phyloP scores from a whole-genome alignment of 2,888 invertebrate species.

The Hetaerina titia region DNA sequence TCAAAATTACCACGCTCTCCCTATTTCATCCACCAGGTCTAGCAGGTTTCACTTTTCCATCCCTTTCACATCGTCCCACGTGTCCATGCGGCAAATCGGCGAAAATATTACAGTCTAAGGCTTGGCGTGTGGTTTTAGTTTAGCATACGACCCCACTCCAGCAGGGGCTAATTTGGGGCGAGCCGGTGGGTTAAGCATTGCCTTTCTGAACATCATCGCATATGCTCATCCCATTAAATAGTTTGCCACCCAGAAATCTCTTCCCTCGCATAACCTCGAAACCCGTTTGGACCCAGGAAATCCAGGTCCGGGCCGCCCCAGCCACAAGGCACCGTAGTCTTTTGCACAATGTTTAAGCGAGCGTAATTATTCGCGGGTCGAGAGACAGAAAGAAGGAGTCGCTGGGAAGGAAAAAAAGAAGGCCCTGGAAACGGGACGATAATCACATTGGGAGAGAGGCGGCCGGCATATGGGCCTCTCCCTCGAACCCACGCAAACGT shows the following conservation, averaged over 20 bases:
- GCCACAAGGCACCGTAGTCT: not conserved
- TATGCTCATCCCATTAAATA: conserved; percentile 19
- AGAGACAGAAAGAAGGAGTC: not conserved
- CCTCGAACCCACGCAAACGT: not conserved
- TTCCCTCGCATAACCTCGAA: not conserved
- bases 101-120: not conserved
- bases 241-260: not conserved
- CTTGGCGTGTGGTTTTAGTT: not conserved
- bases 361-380: not conserved
- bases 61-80: not conserved
- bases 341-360: not conserved
- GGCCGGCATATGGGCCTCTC: not conserved
- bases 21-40: too few species aligned
- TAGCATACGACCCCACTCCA: not conserved
- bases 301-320: not conserved
- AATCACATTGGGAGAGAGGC: not conserved
- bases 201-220: not conserved
- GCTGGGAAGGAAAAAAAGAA: not conserved
- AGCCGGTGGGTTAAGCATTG: not conserved
- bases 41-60: not conserved
- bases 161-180: not conserved
- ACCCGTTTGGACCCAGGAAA: not conserved
- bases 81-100: not conserved
- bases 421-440: not conserved
- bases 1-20: too few species aligned